Base-by-base conservation (phyloP, 2,113 vertebrate species). In the Menidia beryllina region DNA sequence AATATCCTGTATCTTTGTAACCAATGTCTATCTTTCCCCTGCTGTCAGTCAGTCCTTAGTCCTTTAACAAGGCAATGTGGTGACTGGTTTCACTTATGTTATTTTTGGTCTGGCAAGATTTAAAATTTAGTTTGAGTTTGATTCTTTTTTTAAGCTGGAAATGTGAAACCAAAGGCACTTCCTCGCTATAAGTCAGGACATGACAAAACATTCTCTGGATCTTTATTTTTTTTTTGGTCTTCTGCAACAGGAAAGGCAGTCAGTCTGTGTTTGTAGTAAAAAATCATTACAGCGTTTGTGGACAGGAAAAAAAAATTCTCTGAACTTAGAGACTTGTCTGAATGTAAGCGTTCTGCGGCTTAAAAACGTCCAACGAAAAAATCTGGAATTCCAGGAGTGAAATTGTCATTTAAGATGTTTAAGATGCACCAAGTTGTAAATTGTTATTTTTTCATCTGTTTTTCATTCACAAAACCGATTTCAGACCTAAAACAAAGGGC, bases 111-210 rank as follows among this genome's bases (percentile, higher is more conserved):
- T 95, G 81, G 85, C 93, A 95, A 96, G 90, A 93, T 94, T 79
- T 90, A 51, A 84, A 34, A 6, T 34, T 34, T 6, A 34, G 7
- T 34, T 34, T 79, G n/a, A n/a, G 80, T 70, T 77, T 89, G 90
- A 93, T 93, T 93, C 92, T 93, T 88, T 90, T 93, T 94, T 77
- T 70, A 96, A 95, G 95, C 94, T 97, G 95, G 95, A 96, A 72
- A 94, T 93, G 94, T 94, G 90, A 92, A 96, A 96, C 94, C 94
- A 95, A 61, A 99, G 97, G 97, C 97, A 99, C 97, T 96, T 97
- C 93, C 95, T 96, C 94, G 95, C 95, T 94, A 92, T 95, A 95
- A 93, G 93, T 95, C 94, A 96, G 94, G 95, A 93, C 93, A 93
- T 92, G 87, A 94, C 91, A 92, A 94, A 93, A 91, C 92, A 91